Evolutionary conservation across 2,888 invertebrate species (phyloP), one percentile per base, ranked within the genome.

Genomic region (Euspilapteryx auroguttella): DNA sequence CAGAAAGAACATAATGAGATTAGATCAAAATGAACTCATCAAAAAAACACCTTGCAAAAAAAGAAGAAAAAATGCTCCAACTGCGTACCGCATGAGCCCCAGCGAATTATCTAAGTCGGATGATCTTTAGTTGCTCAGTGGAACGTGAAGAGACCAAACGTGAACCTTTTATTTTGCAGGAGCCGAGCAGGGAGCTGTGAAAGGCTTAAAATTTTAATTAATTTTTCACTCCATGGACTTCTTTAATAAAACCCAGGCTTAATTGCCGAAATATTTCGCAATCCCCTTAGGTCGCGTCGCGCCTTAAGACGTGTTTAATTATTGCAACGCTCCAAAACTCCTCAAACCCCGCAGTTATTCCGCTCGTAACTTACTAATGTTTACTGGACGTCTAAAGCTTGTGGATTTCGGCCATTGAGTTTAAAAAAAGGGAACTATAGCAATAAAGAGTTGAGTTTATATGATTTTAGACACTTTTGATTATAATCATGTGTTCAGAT

Each of bases 51-150:
- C n/a, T n/a, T n/a, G n/a, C n/a, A n/a, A n/a, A n/a, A n/a, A n/a
- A n/a, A n/a, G n/a, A n/a, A n/a, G n/a, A n/a, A n/a, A n/a, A n/a
- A n/a, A n/a, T n/a, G n/a, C n/a, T n/a, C n/a, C n/a, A n/a, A n/a
- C 38, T 39, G 38, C 49, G 49, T 50, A 48, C 42, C 48, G 54
- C 55, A 63, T 62, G 57, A 68, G 34, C 52, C 47, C 52, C 45
- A 66, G 54, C 64, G 45, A 58, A 62, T 68, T 57, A 65, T 64
- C 63, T 58, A 63, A 63, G 54, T 48, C 39, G 55, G 47, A 44
- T 61, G 57, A 69, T 71, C 68, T 66, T 63, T 66, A 59, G 62
- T 57, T 62, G 62, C 50, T 61, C 64, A 64, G 51, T 64, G 68
- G 59, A 56, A 65, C 63, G 64, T 61, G 50, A 56, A 53, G 42